phyloP scores from a whole-genome alignment of 2,113 vertebrate species.

The Lipophrys pholis region DNA sequence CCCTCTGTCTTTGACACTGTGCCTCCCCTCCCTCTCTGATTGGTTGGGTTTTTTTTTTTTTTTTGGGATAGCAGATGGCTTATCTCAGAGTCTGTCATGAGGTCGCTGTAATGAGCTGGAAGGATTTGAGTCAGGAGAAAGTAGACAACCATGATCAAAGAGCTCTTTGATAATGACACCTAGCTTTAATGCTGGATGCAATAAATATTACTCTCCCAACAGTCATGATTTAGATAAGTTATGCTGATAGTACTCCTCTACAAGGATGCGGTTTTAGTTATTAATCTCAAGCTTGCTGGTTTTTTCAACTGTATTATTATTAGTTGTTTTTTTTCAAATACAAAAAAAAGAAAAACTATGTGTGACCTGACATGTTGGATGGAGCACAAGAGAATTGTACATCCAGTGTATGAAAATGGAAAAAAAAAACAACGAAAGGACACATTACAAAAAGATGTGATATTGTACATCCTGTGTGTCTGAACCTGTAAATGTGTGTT shows the following conservation, averaged over 20 bases:
- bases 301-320: not conserved
- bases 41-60: conserved; percentile 27
- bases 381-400: conserved; percentile 6
- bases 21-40: conserved; percentile 26
- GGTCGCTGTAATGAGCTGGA: conserved; percentile 61
- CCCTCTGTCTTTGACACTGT: conserved; percentile 38
- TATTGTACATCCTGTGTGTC: too few relatives aligned
- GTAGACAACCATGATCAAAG: conserved; percentile 56
- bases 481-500: conserved; percentile 42
- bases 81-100: conserved; percentile 49
- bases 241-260: conserved; percentile 2
- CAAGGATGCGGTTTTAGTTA: conserved; percentile 12
- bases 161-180: conserved; percentile 50
- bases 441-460: too few relatives aligned
- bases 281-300: not conserved
- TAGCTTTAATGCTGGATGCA: conserved; percentile 46
- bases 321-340: too few relatives aligned
- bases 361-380: not conserved
- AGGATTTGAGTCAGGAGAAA: conserved; percentile 47
- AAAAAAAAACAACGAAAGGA: not conserved
- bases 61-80: conserved; percentile 41
- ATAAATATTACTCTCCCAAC: conserved; percentile 44
- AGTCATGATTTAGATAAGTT: conserved; percentile 29
- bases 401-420: not conserved
- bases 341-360: not conserved